Conservation (phyloP, 1,140 invertebrate species). For the Anastrepha ludens region DNA sequence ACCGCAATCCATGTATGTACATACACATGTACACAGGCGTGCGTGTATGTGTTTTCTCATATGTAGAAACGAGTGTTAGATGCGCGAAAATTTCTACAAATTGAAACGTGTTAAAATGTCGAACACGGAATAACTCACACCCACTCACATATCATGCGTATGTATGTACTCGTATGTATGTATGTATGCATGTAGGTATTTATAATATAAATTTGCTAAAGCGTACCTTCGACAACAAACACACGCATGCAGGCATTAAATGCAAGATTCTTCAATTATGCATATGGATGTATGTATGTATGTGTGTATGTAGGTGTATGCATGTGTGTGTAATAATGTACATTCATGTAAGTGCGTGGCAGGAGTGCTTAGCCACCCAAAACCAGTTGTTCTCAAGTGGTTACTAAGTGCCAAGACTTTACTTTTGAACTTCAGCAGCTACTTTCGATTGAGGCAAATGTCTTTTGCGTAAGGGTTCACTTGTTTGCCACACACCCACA, state of each 20-base stretch:
- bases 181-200: not conserved
- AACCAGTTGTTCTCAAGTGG: conserved; percentile 66
- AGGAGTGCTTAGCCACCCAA: conserved; percentile 57
- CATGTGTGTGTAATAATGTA: not conserved
- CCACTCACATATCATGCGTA: not conserved
- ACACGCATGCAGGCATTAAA: not conserved
- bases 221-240: not conserved
- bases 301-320: conserved; percentile 38
- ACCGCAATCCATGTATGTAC: too few relatives aligned
- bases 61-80: not conserved
- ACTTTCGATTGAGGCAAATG: conserved; percentile 53
- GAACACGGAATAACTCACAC: conserved; percentile 48
- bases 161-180: not conserved
- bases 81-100: conserved; percentile 50
- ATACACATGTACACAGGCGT: too few relatives aligned
- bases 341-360: conserved; percentile 49
- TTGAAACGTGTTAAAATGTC: conserved; percentile 53
- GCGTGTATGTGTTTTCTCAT: too few relatives aligned
- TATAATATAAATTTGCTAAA: not conserved
- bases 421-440: conserved; percentile 58
- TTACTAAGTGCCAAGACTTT: conserved; percentile 59
- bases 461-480: conserved; percentile 13
- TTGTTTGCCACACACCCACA: not conserved
- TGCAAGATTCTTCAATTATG: not conserved
- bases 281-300: too few relatives aligned